Evolutionary conservation across 2,888 invertebrate genomes (phyloP), one percentile per base, ranked within the genome.

Genomic region (Amblyteles armatorius): DNA sequence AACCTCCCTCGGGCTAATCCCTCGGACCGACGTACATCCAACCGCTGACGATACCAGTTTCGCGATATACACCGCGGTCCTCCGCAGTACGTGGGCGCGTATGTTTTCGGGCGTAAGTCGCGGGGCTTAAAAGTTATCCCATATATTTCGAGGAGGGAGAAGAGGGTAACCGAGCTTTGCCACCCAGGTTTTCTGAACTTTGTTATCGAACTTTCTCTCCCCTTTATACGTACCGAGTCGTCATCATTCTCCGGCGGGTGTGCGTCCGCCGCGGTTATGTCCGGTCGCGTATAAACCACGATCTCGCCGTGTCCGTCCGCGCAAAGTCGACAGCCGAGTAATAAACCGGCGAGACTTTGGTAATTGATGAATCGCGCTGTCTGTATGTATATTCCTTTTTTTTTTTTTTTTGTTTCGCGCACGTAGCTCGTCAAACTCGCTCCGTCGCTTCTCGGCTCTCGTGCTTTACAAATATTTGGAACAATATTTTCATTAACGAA

Each of bases 101-200:
- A 22, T 11, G 22, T 57, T 57, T 26, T 65, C 65, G 65, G 74
- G 74, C 68, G 26, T 72, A 84, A 84, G 84, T 83, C 79, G 72
- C 82, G 1, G 22, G 88, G 88, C 83, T 91, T 88, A 88, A 90
- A 90, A 91, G 87, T 91, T 90, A 72, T 74, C 72, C 83, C 89
- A 88, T 91, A 84, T 84, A 90, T 90, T 91, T 89, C 63, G 87
- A 72, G 78, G 82, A 60, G 55, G 84, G 44, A 76, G 68, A 52
- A 55, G 67, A 52, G 44, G 33, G 78, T 22, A 22, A 9, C 26
- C 13, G 48, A n/a, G 67, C 87, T 82, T 83, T 67, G 36, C 74
- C 79, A 68, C 82, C 71, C 83, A 73, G 44, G 84, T 83, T 85
- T 88, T 88, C 88, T 76, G 71, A 90, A 87, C 87, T 89, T 89